Percentiles rank a stretch among this genome's conserved stretches.
Conservation (phyloP, 2,797 vertebrate species). For the Podarcis siculus region DNA sequence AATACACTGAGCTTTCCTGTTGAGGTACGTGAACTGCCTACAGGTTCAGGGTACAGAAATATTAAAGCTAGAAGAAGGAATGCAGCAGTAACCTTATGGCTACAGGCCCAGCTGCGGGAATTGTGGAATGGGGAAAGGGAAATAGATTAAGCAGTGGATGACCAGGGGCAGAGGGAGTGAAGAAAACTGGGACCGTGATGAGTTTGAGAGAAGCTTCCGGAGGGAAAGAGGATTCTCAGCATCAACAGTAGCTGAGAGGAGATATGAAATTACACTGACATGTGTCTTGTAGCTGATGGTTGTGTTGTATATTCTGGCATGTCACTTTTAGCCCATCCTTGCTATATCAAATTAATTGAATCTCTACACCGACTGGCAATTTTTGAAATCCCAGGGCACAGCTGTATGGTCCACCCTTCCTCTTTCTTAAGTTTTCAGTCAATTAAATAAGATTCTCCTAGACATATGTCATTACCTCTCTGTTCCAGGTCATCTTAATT, state of each 20-base stretch:
- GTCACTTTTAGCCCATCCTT: neutral
- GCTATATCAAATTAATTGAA: neutral
- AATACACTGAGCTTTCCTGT: too few relatives aligned
- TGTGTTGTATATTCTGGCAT: neutral
- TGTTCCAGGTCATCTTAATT: neutral
- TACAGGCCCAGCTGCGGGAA: neutral
- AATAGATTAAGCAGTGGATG: neutral
- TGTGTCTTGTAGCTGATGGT: neutral
- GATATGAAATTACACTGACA: neutral
- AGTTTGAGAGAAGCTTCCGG: too few relatives aligned
- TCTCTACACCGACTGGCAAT: rapidly evolving
- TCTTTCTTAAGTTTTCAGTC: too few relatives aligned
- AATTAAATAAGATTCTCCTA: neutral
- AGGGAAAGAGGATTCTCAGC: neutral
- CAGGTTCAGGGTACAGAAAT: neutral
- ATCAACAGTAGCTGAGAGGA: neutral
- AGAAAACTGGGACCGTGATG: neutral
- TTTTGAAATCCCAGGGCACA: neutral
- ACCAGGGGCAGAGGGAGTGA: neutral
- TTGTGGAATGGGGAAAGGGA: neutral
- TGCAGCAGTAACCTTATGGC: neutral
- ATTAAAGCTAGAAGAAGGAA: neutral
- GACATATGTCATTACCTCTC: neutral
- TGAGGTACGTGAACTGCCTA: neutral
- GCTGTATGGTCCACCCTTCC: neutral